Conservation (phyloP, 2,797 vertebrate species). For the Semotilus atromaculatus region DNA sequence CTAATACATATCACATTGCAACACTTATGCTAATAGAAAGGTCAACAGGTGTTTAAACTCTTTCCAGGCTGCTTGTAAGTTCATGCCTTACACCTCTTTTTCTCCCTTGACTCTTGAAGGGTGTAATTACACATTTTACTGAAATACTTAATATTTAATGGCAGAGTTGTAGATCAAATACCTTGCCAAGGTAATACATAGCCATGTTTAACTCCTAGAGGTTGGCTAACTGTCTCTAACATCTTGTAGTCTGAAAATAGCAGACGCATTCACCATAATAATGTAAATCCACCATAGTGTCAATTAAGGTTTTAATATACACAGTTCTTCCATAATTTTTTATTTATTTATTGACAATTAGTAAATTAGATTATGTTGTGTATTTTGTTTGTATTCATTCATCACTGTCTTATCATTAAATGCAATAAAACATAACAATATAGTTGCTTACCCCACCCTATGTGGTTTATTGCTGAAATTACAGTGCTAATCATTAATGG, state of each 20-base stretch:
- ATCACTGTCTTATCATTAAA: not conserved
- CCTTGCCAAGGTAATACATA: not conserved
- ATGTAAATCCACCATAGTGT: not conserved
- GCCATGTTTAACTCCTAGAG: not conserved
- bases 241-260: not conserved
- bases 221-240: not conserved
- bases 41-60: not conserved
- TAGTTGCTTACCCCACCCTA: not conserved
- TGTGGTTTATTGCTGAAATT: constrained; percentile 27
- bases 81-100: not conserved
- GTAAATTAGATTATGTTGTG: not conserved
- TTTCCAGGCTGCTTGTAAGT: not conserved
- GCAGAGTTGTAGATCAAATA: constrained; percentile 2
- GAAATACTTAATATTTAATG: constrained; percentile 4
- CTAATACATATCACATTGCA: not conserved
- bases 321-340: not conserved
- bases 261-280: not conserved
- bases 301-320: not conserved
- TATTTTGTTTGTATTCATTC: not conserved
- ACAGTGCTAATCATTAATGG: constrained; percentile 26
- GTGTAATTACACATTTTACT: constrained; percentile 10
- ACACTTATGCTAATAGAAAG: not conserved
- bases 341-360: not conserved
- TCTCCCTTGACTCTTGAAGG: not conserved
- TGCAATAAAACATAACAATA: constrained; percentile 2